phyloP scores from a whole-genome alignment of 2,113 vertebrate genomes.

The Panthera leo region DNA sequence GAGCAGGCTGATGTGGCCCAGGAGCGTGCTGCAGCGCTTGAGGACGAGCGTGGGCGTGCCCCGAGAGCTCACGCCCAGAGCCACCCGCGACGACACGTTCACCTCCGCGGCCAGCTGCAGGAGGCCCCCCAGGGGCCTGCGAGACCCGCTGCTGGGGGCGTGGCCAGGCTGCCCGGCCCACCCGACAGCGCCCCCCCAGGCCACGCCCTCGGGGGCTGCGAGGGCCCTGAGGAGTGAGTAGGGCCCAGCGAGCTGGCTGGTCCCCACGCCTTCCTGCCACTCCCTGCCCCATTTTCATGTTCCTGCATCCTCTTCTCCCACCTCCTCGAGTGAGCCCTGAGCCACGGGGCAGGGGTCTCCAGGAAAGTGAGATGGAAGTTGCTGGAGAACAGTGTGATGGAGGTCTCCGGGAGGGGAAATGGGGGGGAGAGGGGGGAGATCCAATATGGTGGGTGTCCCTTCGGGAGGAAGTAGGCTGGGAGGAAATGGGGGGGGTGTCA shows the following conservation, averaged over 20 bases:
- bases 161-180: not conserved
- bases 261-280: too few species aligned
- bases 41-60: conserved; percentile 49
- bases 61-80: conserved; percentile 43
- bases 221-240: not conserved
- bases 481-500: not conserved
- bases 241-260: accelerated
- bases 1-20: conserved; percentile 66
- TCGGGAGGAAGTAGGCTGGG: not conserved
- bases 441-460: not conserved
- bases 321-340: not conserved
- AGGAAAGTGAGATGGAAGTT: not conserved
- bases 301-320: not conserved
- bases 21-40: conserved; percentile 70
- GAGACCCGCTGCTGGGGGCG: accelerated
- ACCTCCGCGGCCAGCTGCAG: conserved; percentile 72
- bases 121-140: not conserved
- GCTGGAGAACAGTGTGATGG: not conserved
- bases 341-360: not conserved
- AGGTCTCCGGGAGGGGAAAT: not conserved
- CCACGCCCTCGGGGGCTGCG: accelerated
- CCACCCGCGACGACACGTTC: conserved; percentile 68
- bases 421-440: not conserved
- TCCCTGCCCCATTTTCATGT: not conserved
- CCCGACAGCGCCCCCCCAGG: not conserved